Conservation (phyloP, 2,797 vertebrate species). For the Podargus strigoides region DNA sequence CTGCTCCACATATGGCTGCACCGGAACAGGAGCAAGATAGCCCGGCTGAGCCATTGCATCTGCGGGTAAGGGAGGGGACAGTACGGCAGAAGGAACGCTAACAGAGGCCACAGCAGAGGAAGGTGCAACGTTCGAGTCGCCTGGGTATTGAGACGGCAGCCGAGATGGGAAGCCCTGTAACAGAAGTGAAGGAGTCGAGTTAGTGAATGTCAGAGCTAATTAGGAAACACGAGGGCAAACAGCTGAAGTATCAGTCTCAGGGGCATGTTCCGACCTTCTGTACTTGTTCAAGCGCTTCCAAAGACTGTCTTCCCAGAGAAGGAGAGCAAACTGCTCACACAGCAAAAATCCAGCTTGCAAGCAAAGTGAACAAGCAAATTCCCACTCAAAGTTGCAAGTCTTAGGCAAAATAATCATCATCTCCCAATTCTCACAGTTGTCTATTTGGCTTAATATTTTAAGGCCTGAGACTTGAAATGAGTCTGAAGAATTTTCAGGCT, state of each 20-base stretch:
- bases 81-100: slow-evolving; percentile 73
- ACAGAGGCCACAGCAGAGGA: slow-evolving; percentile 73
- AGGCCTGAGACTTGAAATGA: not conserved
- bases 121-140: slow-evolving; percentile 68
- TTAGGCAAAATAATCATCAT: not conserved
- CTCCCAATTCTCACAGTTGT: not conserved
- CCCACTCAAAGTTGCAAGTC: not conserved
- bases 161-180: slow-evolving; percentile 74
- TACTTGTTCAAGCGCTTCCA: not conserved
- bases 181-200: slow-evolving; percentile 51
- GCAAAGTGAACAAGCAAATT: not conserved
- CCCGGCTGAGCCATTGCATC: slow-evolving; percentile 72
- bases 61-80: slow-evolving; percentile 74
- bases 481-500: not conserved
- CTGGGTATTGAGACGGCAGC: slow-evolving; percentile 70
- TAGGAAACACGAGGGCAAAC: slow-evolving; percentile 6
- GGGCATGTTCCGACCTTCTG: not conserved
- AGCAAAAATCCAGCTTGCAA: not conserved
- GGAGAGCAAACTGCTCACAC: not conserved
- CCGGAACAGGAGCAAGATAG: slow-evolving; percentile 70
- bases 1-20: slow-evolving; percentile 74
- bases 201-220: slow-evolving; percentile 8
- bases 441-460: not conserved
- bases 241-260: not conserved
- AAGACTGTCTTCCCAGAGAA: not conserved